Base-by-base conservation (phyloP, 2,113 vertebrate species). In the Mus pahari region DNA sequence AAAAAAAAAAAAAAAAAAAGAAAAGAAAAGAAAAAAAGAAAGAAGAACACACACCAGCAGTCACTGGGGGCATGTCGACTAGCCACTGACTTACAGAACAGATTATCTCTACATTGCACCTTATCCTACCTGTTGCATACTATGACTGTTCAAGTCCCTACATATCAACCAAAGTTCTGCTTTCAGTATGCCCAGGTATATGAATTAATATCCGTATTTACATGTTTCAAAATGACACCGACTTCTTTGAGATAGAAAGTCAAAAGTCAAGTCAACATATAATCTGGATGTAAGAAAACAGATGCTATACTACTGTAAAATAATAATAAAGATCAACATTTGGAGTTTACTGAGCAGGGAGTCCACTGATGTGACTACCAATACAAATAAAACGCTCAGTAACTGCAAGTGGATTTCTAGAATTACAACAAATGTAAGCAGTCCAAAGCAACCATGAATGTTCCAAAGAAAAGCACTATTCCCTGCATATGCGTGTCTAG, bases 171-270 rank as follows among this genome's bases (percentile, higher is more conserved):
- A 86, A 88, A 83, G 48, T 31, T 66, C 83, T 77, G 13, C 78
- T 87, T 79, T 55, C 58, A 78, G 50, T 39, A 66, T 68, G 64
- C 4, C 36, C 33, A 79, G 16, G 3, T 50, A n/a, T 22, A 53
- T 68, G 75, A 94, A 94, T 75, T 87, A 90, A 79, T 81, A 55
- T 36, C 13, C 17, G 7, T 60, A 94, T 66, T 87, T 26, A 90
- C 64, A 81, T 60, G 11, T 75, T 97, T 83, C 82, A 70, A 91
- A 79, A 95, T 26, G 39, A 89, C 31, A 92, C 75, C 45, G 16
- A 89, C 77, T 97, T 96, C 78, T 91, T 36, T 78, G 94, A 89
- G 42, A 31, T 42, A 86, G 16, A 94, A 95, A 90, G 20, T 60
- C 82, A 95, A 94, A 95, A 90, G 20, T 60, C 82, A 95, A 78